These are phyloP conservation scores for Sphenopsis melanotis DNA, from an alignment of 2,797 vertebrate species.

Conservation along the genomic window DNA sequence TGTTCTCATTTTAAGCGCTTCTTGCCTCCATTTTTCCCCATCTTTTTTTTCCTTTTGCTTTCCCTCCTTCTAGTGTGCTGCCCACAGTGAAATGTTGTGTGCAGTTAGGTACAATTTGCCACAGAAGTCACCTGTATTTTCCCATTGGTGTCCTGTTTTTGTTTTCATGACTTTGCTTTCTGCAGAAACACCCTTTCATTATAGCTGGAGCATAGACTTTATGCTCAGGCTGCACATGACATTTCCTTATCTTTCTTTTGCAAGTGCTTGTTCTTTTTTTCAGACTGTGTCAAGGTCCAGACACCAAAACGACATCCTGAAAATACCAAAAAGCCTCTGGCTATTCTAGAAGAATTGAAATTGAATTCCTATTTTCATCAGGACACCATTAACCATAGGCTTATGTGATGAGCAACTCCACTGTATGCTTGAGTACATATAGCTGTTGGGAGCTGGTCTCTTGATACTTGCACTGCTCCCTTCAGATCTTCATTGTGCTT, in stretches of 20 bases:
- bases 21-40: accelerated
- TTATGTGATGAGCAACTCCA: background rate
- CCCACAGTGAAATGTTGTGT: background rate
- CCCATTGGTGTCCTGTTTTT: accelerated
- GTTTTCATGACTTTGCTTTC: background rate
- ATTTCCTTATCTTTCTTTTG: background rate
- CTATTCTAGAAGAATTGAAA: background rate
- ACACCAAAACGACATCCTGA: background rate
- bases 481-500: background rate
- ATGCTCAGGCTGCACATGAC: background rate
- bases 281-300: background rate
- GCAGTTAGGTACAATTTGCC: background rate
- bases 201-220: background rate
- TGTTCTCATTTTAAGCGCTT: background rate
- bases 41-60: accelerated
- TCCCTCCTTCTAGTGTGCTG: background rate
- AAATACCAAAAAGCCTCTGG: background rate
- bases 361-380: background rate
- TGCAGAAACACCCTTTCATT: background rate
- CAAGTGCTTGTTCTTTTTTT: background rate
- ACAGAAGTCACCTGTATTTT: background rate
- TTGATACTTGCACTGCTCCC: background rate
- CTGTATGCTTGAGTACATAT: background rate
- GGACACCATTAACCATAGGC: background rate
- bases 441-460: background rate